Evolutionary conservation across 2,888 invertebrate genomes (phyloP).

Genomic region (Epinotia ramella): DNA sequence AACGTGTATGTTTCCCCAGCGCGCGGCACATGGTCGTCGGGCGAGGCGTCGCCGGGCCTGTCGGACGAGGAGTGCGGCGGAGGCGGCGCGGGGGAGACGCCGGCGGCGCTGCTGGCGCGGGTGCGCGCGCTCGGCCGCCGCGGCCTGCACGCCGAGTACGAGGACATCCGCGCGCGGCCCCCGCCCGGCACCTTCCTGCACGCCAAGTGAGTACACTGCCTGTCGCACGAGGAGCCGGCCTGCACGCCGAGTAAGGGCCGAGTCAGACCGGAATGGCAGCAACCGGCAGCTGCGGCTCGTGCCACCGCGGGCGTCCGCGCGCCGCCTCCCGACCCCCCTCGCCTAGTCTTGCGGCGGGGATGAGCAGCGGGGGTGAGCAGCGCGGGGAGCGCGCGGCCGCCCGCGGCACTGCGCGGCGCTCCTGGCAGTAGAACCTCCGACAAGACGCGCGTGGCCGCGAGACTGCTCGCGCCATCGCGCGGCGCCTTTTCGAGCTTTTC

Average conservation of each 20-base stretch:
- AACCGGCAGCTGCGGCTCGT: no score
- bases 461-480: no score
- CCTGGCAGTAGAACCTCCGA: no score
- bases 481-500: no score
- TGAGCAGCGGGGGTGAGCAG: no score
- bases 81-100: conserved; percentile 87
- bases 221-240: conserved; percentile 96
- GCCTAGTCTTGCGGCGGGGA: no score
- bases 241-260: conserved; percentile 69
- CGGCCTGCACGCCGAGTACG: conserved; percentile 95
- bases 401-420: no score
- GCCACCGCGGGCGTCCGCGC: no score
- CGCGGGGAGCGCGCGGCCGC: no score
- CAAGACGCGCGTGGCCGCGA: no score
- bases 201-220: conserved; percentile 89
- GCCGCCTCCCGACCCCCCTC: no score
- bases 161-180: conserved; percentile 92
- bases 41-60: conserved; percentile 90
- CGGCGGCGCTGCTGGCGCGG: conserved; percentile 91
- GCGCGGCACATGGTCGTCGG: conserved; percentile 81
- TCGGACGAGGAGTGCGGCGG: conserved; percentile 95
- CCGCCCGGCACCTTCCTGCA: conserved; percentile 95
- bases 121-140: conserved; percentile 91
- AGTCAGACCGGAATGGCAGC: no score
- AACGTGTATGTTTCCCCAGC: conserved; percentile 53